Evolutionary conservation across 2,888 invertebrate genomes (phyloP), one percentile per base, ranked within the genome.

Genomic region (Epinotia bilunana): DNA sequence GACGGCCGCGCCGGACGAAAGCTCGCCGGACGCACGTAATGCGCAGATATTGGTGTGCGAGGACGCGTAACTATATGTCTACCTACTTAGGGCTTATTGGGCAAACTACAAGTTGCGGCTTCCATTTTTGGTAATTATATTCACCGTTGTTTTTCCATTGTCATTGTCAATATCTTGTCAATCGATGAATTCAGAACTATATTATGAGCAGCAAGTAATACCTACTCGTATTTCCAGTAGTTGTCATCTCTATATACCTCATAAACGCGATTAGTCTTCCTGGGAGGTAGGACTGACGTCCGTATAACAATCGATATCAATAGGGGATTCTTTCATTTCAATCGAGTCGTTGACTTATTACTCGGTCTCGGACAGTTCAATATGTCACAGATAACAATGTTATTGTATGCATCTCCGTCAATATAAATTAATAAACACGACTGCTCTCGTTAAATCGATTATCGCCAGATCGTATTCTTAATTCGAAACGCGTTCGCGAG

Each of bases 1-100:
- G 86, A 88, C 86, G 86, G 84, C 74, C 80, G 82, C 82, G 80
- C 81, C 84, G 83, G 88, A 87, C 89, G 89, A 88, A 88, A 89
- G 89, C 88, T 82, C 85, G 83, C 90, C 92, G 93, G 92, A 92
- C 92, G 91, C 90, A 86, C 87, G 90, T 90, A 90, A 91, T 90
- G 86, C 84, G 88, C 88, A 85, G 88, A 89, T 88, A 87, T 90
- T 88, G 87, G 84, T 85, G 85, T 86, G 86, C 86, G 83, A 84
- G 83, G 82, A 83, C 83, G 85, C 86, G 84, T 86, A 88, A 86
- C 86, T 88, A 86, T 85, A 81, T 84, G 80, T 81, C 81, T 83
- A 69, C 61, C 65, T 75, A 72, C 71, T 75, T 75, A 72, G 33
- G 18, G 65, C 71, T 62, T 61, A 72, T 71, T 75, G 75, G 70